Base-by-base conservation (phyloP, 2,888 invertebrate species). In the Hermaeophaga mercurialis region DNA sequence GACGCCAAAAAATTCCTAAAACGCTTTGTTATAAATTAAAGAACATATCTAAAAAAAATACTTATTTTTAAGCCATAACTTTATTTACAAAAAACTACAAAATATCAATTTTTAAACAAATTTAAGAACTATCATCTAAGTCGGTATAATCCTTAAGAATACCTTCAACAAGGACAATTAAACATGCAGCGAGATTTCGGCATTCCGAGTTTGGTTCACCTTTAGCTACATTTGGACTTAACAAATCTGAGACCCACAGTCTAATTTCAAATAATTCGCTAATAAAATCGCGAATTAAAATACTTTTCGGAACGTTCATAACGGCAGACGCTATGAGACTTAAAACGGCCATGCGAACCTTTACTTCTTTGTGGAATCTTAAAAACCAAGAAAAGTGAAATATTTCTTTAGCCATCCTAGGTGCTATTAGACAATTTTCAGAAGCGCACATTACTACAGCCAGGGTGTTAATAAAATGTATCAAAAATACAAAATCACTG, bases 361-460 rank as follows among this genome's bases (percentile, higher is more conserved):
- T 84, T 0, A 85, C 81, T 52, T 91, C 87, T 0, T 81, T 76
- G 28, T 87, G 85, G 67, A 85, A 88, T 33, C 88, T 79, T 64
- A 91, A 76, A 50, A 83, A 83, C 74, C 87, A 81, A 8, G 85
- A 80, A 58, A 91, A 80, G 61, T 86, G 85, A 0, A 91, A 78
- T 1, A 89, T 79, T 68, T 91, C 91, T 58, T 82, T 82, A 0
- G 85, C 86, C 79, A 92, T 89, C 59, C 82, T 81, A 0, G 84
- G 75, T 7, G 84, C 82, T 26, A 84, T 77, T 0, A 84, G 78
- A 63, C 87, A 87, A 74, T 92, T 90, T 62, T 86, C 84, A 0
- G 90, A 82, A 0, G 85, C 83, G 45, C 84, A 75, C 66, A 90
- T 80, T 1, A 93, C 78, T 15, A 85, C 81, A 0, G 88, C 84